phyloP scores from a whole-genome alignment of 1,140 invertebrate genomes.

The Psix sp. region DNA sequence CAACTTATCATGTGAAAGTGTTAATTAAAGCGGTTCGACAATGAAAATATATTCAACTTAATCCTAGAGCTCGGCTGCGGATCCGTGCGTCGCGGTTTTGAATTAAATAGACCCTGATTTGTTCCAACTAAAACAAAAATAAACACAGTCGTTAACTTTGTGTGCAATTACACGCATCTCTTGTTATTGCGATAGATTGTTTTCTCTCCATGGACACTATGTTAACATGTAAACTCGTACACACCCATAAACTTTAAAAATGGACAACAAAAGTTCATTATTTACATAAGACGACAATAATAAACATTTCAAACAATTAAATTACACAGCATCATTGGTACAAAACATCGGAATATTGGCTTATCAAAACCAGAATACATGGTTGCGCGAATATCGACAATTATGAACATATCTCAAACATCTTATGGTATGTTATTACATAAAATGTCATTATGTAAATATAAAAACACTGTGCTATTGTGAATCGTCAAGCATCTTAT shows the following conservation, averaged over 20 bases:
- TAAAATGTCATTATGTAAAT: no score
- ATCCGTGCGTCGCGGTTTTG: conserved; percentile 6
- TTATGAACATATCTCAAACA: no score
- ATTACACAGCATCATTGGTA: no score
- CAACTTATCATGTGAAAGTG: conserved; percentile 30
- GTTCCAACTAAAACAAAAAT: conserved; percentile 16
- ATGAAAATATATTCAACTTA: conserved; percentile 26
- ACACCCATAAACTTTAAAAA: conserved; percentile 3
- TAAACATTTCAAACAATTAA: background rate
- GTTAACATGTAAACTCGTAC: conserved; percentile 14
- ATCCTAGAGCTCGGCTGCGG: no score
- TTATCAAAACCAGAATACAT: no score
- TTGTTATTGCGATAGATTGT: conserved; percentile 7
- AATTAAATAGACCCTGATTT: conserved; percentile 28
- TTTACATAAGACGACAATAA: background rate
- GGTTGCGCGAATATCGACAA: no score
- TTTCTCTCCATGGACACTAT: conserved; percentile 7
- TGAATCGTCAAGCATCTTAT: no score
- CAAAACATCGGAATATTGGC: no score
- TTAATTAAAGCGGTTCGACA: conserved; percentile 31
- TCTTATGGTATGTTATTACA: no score
- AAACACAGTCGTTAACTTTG: conserved; percentile 3
- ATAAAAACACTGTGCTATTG: no score
- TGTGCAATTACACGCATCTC: background rate
- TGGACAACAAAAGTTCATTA: conserved; percentile 1